Evolutionary conservation across 2,113 vertebrate genomes (phyloP).

Genomic region (Haemorhous mexicanus): DNA sequence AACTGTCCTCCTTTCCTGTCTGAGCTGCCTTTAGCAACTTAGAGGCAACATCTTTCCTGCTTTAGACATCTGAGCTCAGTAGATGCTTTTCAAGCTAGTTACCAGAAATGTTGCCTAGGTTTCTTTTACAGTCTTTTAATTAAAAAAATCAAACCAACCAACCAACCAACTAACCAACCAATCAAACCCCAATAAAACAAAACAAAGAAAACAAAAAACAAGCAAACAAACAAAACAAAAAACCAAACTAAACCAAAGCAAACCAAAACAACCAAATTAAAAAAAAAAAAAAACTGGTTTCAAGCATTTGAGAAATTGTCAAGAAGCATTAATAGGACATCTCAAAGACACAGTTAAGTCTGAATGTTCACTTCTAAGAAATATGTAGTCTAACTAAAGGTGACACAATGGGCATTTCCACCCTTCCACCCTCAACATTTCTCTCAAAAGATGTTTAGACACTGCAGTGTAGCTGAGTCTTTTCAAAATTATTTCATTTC

Average conservation of each 20-base stretch:
- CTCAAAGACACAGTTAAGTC: too few relatives aligned
- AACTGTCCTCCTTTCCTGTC: neutral
- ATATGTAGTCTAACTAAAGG: neutral
- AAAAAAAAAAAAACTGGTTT: too few relatives aligned
- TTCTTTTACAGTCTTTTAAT: neutral
- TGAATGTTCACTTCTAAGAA: neutral
- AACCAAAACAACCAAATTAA: too few relatives aligned
- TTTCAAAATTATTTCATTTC: neutral
- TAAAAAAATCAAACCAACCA: neutral
- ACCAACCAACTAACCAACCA: too few relatives aligned
- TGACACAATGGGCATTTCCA: neutral
- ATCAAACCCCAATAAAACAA: neutral
- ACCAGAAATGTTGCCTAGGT: neutral
- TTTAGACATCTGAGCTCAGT: neutral
- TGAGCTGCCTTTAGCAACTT: neutral
- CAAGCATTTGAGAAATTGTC: neutral
- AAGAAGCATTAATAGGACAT: neutral
- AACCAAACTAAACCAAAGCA: neutral
- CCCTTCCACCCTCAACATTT: neutral
- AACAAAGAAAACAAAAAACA: neutral
- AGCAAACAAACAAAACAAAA: too few relatives aligned
- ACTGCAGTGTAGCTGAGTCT: accelerated
- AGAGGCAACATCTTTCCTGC: neutral
- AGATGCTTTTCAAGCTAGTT: neutral
- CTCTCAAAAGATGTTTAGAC: neutral